Conservation (phyloP, 1,140 invertebrate genomes). For the Leptopilina boulardi region DNA sequence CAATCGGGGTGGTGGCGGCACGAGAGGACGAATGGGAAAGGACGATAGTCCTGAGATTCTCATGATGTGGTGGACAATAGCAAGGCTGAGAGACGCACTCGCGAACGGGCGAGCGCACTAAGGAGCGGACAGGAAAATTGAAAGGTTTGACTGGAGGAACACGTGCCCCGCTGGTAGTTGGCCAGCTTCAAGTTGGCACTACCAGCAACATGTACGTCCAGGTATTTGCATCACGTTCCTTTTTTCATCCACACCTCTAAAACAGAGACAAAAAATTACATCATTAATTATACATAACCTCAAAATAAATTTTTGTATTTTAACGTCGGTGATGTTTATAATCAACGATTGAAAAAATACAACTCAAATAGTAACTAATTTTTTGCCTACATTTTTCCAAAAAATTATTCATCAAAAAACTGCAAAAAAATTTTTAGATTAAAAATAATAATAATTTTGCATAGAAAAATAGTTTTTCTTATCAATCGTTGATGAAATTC, state of each 20-base stretch:
- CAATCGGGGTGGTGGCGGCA: slow-evolving; percentile 21
- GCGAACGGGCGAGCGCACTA: slow-evolving; percentile 50
- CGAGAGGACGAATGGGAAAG: slow-evolving; percentile 53
- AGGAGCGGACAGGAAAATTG: slow-evolving; percentile 35
- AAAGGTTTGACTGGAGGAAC: slow-evolving; percentile 46
- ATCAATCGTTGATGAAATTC: no score
- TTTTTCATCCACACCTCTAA: slow-evolving; percentile 62
- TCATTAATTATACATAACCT: slow-evolving; percentile 35
- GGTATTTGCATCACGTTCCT: slow-evolving; percentile 62
- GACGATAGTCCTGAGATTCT: slow-evolving; percentile 63
- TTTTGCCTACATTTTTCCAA: no score
- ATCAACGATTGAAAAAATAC: slow-evolving; percentile 45
- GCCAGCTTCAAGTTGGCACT: slow-evolving; percentile 62
- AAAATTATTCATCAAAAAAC: no score
- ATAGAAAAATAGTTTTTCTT: no score
- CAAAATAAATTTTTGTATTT: no score
- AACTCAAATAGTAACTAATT: no score
- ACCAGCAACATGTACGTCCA: slow-evolving; percentile 59
- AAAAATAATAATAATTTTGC: no score
- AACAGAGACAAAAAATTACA: slow-evolving; percentile 46
- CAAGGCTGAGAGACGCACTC: slow-evolving; percentile 56
- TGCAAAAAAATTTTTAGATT: no score
- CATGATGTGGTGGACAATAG: slow-evolving; percentile 64
- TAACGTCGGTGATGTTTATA: no score
- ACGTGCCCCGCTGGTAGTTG: slow-evolving; percentile 57